Evolutionary conservation across 23 tunicate genomes (phyloP), one percentile per base, ranked within the genome.

Genomic region (Halocynthia aurantium): DNA sequence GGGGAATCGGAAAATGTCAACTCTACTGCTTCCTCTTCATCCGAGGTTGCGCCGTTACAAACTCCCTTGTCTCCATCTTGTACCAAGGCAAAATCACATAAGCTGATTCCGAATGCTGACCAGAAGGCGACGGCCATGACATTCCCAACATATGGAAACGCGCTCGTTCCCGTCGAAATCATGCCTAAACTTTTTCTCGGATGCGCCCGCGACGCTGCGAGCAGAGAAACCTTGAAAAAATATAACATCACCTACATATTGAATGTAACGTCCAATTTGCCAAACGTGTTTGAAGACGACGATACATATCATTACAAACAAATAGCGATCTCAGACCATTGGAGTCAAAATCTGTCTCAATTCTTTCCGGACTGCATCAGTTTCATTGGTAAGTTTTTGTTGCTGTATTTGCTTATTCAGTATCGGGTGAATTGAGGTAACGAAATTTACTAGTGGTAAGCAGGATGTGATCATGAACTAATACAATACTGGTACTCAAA

Each of bases 321-420:
- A 61, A 92, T 92, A 62, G 93, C 98, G 20, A 92, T 92, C 72
- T 82, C 88, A 73, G 98, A 92, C 70, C 98, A 92, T 75, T 92
- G 98, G 98, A 92, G 92, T 62, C 98, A 92, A 74, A 92, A 92
- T 60, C 80, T 92, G 65, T 92, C 98, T 44, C 98, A 92, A 78
- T 92, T 92, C 67, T 92, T 92, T 66, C 98, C 98, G 56, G 98
- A 86, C 65, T 87, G 88, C 22, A 92, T 92, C 51, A 57, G 83
- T n/a, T 92, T 92, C 82, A 92, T 92, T 52, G 98, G 98, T 92
- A 77, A 82, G 98, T 80, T 17, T 8, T 18, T 17, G 64, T 60
- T 60, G 4, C 64, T 60, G 64, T 60, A 60, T 60, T 60, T 60
- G 64, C 64, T n/a, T 15, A 60, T 60, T 17, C 17, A n/a, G n/a